phyloP scores from a whole-genome alignment of 2,113 vertebrate species.

The Poecile atricapillus region DNA sequence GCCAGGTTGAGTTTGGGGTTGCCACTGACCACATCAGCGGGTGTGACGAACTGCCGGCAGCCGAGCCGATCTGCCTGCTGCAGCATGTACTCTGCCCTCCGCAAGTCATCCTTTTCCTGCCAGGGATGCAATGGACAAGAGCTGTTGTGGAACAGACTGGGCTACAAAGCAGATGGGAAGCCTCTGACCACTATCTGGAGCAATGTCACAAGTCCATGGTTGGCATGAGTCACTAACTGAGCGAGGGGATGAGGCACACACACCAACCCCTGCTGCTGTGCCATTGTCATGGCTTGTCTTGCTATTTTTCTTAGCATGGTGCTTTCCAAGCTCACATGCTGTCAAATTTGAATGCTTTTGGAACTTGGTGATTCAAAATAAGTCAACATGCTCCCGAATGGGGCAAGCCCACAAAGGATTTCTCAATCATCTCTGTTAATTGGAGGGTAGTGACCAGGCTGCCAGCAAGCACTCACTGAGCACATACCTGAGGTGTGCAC shows the following conservation, averaged over 20 bases:
- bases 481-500: background rate
- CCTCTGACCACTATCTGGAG: background rate
- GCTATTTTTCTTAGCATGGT: background rate
- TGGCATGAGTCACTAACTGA: rapidly evolving
- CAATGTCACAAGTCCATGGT: background rate
- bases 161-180: background rate
- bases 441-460: background rate
- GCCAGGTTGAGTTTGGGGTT: slow-evolving; percentile 96
- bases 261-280: background rate
- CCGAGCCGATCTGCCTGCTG: slow-evolving; percentile 86
- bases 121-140: background rate
- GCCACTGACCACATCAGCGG: slow-evolving; percentile 87
- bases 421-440: background rate
- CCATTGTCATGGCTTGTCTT: rapidly evolving
- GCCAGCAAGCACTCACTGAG: background rate
- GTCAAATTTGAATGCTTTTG: background rate
- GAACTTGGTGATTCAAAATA: background rate
- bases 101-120: slow-evolving; percentile 87
- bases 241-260: background rate
- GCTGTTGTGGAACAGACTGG: background rate
- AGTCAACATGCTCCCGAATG: background rate
- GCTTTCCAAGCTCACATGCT: background rate
- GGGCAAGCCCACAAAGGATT: background rate
- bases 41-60: slow-evolving; percentile 93
- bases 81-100: slow-evolving; percentile 89